These are phyloP conservation scores for Meta bourneti DNA, from an alignment of 2,888 invertebrate species.

Conservation along the genomic window DNA sequence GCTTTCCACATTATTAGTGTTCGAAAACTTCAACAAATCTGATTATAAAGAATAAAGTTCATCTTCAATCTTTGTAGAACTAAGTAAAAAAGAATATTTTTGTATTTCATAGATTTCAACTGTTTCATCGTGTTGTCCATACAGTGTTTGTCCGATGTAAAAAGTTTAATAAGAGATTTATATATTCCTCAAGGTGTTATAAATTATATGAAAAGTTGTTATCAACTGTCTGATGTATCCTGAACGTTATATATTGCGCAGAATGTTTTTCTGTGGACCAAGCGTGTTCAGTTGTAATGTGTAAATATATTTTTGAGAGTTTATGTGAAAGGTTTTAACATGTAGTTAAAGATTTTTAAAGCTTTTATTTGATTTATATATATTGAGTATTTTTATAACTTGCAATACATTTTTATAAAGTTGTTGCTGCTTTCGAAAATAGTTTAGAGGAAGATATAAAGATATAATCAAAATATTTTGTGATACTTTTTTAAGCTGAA, in stretches of 20 bases:
- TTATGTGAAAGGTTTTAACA: slow-evolving; percentile 32
- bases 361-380: slow-evolving; percentile 39
- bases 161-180: slow-evolving; percentile 38
- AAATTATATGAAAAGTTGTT: slow-evolving; percentile 13
- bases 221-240: neutral
- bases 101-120: too few relatives aligned
- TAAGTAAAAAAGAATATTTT: too few relatives aligned
- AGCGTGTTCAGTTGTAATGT: slow-evolving; percentile 45
- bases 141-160: neutral
- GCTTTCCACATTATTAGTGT: too few relatives aligned
- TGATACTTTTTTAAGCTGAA: slow-evolving; percentile 17
- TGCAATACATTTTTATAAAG: neutral
- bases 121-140: too few relatives aligned
- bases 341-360: slow-evolving; percentile 40
- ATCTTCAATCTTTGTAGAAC: too few relatives aligned
- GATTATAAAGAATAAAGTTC: too few relatives aligned
- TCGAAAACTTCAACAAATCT: too few relatives aligned
- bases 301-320: slow-evolving; percentile 65
- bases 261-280: slow-evolving; percentile 25
- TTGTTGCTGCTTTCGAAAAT: slow-evolving; percentile 1
- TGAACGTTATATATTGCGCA: slow-evolving; percentile 9
- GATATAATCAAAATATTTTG: slow-evolving; percentile 42
- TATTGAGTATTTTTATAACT: slow-evolving; percentile 25
- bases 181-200: slow-evolving; percentile 46
- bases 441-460: slow-evolving; percentile 4